Evolutionary conservation across 2,797 vertebrate species (phyloP), one percentile per base, ranked within the genome.

Genomic region (Melanotaenia parkinsoni): DNA sequence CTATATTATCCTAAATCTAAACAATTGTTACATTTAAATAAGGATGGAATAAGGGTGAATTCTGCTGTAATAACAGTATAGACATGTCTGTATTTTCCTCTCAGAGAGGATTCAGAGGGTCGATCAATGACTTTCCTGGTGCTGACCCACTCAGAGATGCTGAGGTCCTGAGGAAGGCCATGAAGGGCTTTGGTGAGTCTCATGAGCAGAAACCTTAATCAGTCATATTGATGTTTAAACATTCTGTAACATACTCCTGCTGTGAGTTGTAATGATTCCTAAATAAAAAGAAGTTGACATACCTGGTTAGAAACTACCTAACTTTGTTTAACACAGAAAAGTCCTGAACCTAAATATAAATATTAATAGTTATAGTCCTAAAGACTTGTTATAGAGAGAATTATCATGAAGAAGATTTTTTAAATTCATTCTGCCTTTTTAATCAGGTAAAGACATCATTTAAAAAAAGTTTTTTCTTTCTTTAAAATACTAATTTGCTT

Each of bases 171-270:
- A 95, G 98, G 82, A 99, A 99, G 83, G 98, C 98, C 32, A 99
- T 99, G 98, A 99, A 99, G 72, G 98, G 98, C 50, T 96, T 99
- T 1, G 97, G 98, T 99, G 77, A 96, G 96, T 88, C 16, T 56
- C 73, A 5, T 63, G 0, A 1, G 45, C 20, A 18, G 18, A 72
- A 14, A 38, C 1, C 0, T 2, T 43, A 57, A 64, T 60, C 18
- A 38, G 24, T 18, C 18, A 22, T 35, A n/a, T 53, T 13, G 32
- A 53, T 24, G 22, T 22, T n/a, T 30, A 11, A 47, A 66, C 10
- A 54, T 43, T 57, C 24, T 53, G 32, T 65, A 7, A 13, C 24
- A 32, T 20, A 51, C 14, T 30, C 9, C 26, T 63, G 26, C 24
- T 63, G 5, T 35, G 14, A 64, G 14, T n/a, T 22, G 20, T 32